phyloP scores from a whole-genome alignment of 2,797 vertebrate genomes.

The Thunnus albacares region DNA sequence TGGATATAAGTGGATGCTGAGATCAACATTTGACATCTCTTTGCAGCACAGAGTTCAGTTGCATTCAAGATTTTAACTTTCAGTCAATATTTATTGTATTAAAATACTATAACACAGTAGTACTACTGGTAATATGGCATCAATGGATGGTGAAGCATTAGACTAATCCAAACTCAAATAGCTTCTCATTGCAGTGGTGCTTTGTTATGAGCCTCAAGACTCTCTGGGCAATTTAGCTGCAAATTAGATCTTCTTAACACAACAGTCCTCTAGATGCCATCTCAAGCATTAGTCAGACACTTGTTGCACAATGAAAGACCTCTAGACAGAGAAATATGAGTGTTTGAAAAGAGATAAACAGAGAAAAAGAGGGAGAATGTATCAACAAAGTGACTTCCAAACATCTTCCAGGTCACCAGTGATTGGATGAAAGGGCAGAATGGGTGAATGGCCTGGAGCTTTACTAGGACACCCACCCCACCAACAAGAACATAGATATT shows the following conservation, averaged over 20 bases:
- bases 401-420: too few species aligned
- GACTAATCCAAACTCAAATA: not conserved
- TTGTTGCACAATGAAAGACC: not conserved
- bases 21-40: too few species aligned
- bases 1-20: too few species aligned
- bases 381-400: not conserved
- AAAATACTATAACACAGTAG: too few species aligned
- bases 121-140: not conserved
- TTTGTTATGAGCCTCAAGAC: constrained; percentile 3
- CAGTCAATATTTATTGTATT: too few species aligned
- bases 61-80: too few species aligned
- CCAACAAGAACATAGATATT: too few species aligned
- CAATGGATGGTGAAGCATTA: not conserved
- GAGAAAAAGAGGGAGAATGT: not conserved
- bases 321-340: not conserved
- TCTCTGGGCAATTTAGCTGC: not conserved
- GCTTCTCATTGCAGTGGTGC: not conserved
- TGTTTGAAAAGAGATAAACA: not conserved
- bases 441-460: too few species aligned
- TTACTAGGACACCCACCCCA: too few species aligned
- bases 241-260: constrained; percentile 15
- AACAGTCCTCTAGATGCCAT: not conserved
- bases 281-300: constrained; percentile 10
- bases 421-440: too few species aligned
- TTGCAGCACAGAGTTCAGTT: too few species aligned